These are phyloP conservation scores for Trichomycterus rosablanca DNA, from an alignment of 2,113 vertebrate species.

Conservation along the genomic window DNA sequence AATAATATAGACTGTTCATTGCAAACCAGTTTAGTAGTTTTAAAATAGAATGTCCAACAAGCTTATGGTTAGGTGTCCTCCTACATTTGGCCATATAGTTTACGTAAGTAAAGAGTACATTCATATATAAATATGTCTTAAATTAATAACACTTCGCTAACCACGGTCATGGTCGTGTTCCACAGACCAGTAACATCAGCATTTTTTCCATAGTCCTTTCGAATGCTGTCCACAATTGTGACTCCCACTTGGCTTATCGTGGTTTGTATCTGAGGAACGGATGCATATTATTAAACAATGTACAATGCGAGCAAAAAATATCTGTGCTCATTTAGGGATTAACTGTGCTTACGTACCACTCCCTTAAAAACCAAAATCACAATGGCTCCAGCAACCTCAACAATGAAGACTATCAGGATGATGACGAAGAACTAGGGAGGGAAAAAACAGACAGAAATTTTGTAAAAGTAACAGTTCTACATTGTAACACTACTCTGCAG, in stretches of 20 bases:
- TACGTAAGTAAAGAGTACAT: too few relatives aligned
- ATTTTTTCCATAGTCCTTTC: constrained; percentile 57
- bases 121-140: not conserved
- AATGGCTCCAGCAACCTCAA: constrained; percentile 69
- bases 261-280: constrained; percentile 54
- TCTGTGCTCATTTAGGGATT: not conserved
- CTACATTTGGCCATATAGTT: too few relatives aligned
- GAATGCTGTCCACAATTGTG: constrained; percentile 51
- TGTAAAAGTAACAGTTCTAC: too few relatives aligned
- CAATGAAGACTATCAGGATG: constrained; percentile 72
- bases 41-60: too few relatives aligned
- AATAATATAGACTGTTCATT: too few relatives aligned
- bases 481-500: too few relatives aligned
- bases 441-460: constrained; percentile 1
- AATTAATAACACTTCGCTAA: not conserved
- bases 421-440: constrained; percentile 70
- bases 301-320: not conserved
- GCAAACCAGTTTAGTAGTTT: too few relatives aligned
- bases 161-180: constrained; percentile 63
- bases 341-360: constrained; percentile 57
- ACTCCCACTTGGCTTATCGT: constrained; percentile 57
- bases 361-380: constrained; percentile 72
- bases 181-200: constrained; percentile 63
- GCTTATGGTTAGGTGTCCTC: too few relatives aligned
- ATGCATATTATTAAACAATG: constrained; percentile 1